Base-by-base conservation (phyloP, 2,888 invertebrate species). In the Tachystola acroxantha region DNA sequence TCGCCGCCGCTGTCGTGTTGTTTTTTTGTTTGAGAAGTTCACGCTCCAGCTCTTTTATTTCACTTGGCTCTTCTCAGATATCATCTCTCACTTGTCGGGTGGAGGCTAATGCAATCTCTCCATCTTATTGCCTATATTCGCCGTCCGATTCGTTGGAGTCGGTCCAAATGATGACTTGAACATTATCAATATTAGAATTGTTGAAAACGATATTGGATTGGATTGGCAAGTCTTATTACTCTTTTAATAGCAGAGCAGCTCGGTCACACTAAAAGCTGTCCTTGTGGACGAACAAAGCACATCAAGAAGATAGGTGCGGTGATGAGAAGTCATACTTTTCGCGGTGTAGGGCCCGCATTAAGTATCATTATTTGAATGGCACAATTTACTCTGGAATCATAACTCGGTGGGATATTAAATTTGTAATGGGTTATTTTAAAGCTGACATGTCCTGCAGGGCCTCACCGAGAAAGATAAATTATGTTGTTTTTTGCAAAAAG, bases 1-100 rank as follows among this genome's bases (percentile, higher is more conserved):
- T 84, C 74, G 73, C 84, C 84, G 82, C 79, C 77, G 75, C 73
- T 64, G 65, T 75, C 71, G 68, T 68, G 64, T 79, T 73, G 62
- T 79, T 85, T 78, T 27, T 81, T 81, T 79, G 64, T 66, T 69
- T 48, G 67, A 61, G 60, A 65, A 77, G 68, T 84, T 82, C 80
- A 84, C 81, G 81, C 80, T 81, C 69, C 70, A 73, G 64, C 71
- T 81, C 80, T 77, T 80, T 77, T 77, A 77, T 76, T 78, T 75
- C 70, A 74, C 71, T 75, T 55, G 70, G n/a, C n/a, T n/a, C 64
- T 72, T 61, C 27, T 74, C 68, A 53, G 68, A 67, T 80, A 79
- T 75, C 78, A 67, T 68, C 68, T 67, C 64, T 59, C 58, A 53
- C 62, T 66, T 53, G 57, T 48, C 49, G 42, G 49, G 40, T 44